Percentiles rank a stretch among this genome's conserved stretches.
These are phyloP conservation scores for Girardinus metallicus DNA, from an alignment of 2,797 vertebrate species.

Conservation along the genomic window DNA sequence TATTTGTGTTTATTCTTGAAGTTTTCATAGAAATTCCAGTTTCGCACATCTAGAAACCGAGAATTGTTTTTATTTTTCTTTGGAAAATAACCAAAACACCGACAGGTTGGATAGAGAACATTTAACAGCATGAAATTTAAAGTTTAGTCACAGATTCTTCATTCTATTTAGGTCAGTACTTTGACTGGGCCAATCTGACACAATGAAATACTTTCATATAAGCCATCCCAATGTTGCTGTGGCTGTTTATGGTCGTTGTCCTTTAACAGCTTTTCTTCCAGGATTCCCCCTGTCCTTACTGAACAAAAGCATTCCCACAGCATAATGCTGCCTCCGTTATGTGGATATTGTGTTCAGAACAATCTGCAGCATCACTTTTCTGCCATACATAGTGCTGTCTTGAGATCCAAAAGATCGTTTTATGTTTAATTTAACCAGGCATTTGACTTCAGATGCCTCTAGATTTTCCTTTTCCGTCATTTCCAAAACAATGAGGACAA, in stretches of 20 bases:
- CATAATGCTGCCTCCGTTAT: background rate
- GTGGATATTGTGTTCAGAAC: background rate
- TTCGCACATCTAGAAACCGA: background rate
- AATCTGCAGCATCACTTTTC: background rate
- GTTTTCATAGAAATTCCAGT: background rate
- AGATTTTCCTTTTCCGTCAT: background rate
- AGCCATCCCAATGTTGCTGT: background rate
- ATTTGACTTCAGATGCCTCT: background rate
- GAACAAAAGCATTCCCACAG: background rate
- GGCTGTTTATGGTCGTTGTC: background rate
- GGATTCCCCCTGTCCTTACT: background rate
- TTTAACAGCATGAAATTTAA: background rate
- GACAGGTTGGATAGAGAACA: background rate
- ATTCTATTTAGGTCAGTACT: background rate
- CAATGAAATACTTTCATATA: background rate
- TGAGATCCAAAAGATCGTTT: background rate
- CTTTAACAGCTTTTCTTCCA: background rate
- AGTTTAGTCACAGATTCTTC: background rate
- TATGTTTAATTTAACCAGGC: background rate
- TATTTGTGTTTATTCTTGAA: background rate
- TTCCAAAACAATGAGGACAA: background rate
- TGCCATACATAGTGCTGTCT: background rate
- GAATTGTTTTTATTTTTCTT: background rate
- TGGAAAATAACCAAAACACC: background rate
- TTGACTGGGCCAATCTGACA: background rate